These are phyloP conservation scores for Chaitophorus viminalis DNA, from an alignment of 2,888 invertebrate species.

Conservation along the genomic window DNA sequence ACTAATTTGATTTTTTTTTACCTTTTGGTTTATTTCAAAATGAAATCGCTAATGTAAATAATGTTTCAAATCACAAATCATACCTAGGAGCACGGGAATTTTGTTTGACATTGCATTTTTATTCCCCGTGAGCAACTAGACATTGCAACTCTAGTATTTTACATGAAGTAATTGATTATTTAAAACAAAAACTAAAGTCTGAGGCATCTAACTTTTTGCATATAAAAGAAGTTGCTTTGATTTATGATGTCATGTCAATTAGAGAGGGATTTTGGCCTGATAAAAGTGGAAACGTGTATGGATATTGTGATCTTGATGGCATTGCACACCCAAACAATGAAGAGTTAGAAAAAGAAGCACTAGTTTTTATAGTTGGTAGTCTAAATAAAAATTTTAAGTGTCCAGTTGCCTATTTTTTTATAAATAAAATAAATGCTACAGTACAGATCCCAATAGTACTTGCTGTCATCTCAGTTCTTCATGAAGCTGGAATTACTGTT, in stretches of 20 bases:
- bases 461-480: neutral
- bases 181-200: conserved; percentile 23
- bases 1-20: conserved; percentile 19
- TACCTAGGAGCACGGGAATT: conserved; percentile 2
- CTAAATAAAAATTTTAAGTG: neutral
- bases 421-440: neutral
- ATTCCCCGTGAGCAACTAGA: neutral
- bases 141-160: conserved; percentile 2
- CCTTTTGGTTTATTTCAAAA: conserved; percentile 13
- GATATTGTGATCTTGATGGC: neutral
- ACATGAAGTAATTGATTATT: conserved; percentile 2
- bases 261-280: conserved; percentile 2
- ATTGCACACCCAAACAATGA: conserved; percentile 30
- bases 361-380: neutral
- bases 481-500: neutral
- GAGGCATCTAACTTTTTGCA: neutral
- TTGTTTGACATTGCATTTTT: conserved; percentile 20
- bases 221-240: conserved; percentile 18
- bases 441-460: neutral
- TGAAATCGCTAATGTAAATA: conserved; percentile 3
- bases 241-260: conserved; percentile 23
- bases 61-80: neutral
- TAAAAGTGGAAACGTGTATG: neutral
- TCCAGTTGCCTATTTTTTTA: neutral
- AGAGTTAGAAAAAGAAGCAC: conserved; percentile 43